Evolutionary conservation across 1,140 invertebrate species (phyloP), one percentile per base, ranked within the genome.

Genomic region (Lordiphosa mommai): DNA sequence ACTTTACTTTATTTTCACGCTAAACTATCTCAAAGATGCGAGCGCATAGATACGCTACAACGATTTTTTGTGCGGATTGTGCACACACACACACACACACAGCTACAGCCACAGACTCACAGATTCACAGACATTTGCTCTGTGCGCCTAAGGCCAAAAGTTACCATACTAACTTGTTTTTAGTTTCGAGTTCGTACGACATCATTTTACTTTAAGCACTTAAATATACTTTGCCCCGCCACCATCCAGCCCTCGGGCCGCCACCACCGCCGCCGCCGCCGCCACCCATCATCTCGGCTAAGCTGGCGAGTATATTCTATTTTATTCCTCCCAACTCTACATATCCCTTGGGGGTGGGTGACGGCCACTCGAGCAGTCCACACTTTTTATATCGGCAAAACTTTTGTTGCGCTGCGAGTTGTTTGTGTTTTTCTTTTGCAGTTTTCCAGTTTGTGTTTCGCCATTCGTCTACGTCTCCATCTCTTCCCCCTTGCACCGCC

Each of bases 141-240:
- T 43, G 8, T 65, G 58, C 66, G 74, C 77, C 77, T 84, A 65
- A 84, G 77, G 77, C 77, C 77, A 84, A 84, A 84, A 84, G 77
- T 84, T 84, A 84, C 77, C 77, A 84, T 84, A 84, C 77, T 84
- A 84, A 84, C 77, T 84, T 84, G 77, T 84, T 84, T 84, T 84
- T 84, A 84, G 77, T 86, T 82, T 86, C 74, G 76, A 86, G 82
- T 86, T 86, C 76, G 76, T 86, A 82, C 82, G 82, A 86, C 82
- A 86, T 86, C 82, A 86, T 86, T 86, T 86, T 82, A 86, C 82
- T 86, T 77, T 86, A 86, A 86, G 82, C 82, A 82, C 82, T 86
- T 86, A 86, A 86, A 86, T 84, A 84, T 84, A 84, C 77, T 84
- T 84, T 84, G 72, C 74, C 56, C 68, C 76, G 59, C 77, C 73